These are phyloP conservation scores for Stichodactyla mertensii DNA, from an alignment of 64 coral and sea anemone genomes.

Conservation along the genomic window DNA sequence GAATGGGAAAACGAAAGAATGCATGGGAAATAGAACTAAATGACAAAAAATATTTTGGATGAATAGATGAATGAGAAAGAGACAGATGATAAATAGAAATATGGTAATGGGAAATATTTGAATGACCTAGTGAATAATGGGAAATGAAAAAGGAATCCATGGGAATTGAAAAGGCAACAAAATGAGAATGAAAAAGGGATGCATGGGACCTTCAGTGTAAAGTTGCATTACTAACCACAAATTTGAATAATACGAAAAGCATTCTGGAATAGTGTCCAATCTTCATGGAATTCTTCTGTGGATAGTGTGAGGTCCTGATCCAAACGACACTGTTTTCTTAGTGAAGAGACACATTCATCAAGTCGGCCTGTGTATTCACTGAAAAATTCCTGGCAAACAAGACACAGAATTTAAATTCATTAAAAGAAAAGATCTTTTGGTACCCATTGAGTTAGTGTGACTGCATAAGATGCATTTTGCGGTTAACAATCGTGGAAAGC, in stretches of 20 bases:
- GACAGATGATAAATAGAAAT: no score
- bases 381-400: conserved; percentile 56
- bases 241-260: conserved; percentile 86
- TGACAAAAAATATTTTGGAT: not conserved
- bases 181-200: not conserved
- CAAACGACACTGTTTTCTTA: conserved; percentile 62
- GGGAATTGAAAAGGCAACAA: not conserved
- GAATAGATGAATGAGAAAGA: not conserved
- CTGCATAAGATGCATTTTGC: no score
- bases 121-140: no score
- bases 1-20: not conserved
- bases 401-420: not conserved
- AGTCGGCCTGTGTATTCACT: conserved; percentile 72
- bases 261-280: conserved; percentile 92
- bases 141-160: not conserved
- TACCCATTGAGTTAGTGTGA: not conserved
- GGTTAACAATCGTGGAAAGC: no score
- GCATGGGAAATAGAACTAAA: not conserved
- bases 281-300: conserved; percentile 40
- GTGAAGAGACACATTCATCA: conserved; percentile 61
- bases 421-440: not conserved
- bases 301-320: conserved; percentile 46
- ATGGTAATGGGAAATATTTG: no score
- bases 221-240: conserved; percentile 50
- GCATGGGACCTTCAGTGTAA: not conserved